These are phyloP conservation scores for Drosophila conformis DNA, from an alignment of 2,888 invertebrate species.

Conservation along the genomic window DNA sequence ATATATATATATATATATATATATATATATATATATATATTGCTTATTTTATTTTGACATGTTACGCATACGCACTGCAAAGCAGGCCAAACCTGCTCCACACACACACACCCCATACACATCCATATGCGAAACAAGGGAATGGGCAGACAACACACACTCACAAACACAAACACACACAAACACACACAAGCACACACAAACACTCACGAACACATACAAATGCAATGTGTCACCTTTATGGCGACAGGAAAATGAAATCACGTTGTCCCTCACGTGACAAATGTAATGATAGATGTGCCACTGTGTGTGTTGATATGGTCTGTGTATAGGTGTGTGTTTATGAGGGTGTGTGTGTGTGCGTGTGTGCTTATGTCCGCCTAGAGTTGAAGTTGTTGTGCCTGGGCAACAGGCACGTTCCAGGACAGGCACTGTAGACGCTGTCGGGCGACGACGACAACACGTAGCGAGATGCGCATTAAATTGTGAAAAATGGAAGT, in stretches of 20 bases:
- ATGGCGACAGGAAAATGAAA: slow-evolving; percentile 80
- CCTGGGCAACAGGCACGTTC: slow-evolving; percentile 58
- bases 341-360: neutral
- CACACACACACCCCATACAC: slow-evolving; percentile 2
- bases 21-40: neutral
- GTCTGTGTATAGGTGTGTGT: slow-evolving; percentile 11
- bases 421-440: slow-evolving; percentile 42
- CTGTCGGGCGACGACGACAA: slow-evolving; percentile 60
- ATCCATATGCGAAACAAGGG: slow-evolving; percentile 4
- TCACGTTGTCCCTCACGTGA: slow-evolving; percentile 81
- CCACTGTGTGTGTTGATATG: slow-evolving; percentile 18
- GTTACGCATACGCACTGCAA: slow-evolving; percentile 63
- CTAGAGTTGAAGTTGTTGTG: slow-evolving; percentile 23
- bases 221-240: slow-evolving; percentile 80
- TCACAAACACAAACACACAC: neutral
- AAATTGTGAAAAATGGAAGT: slow-evolving; percentile 81
- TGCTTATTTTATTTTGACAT: slow-evolving; percentile 19
- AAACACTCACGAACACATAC: slow-evolving; percentile 4
- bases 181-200: neutral
- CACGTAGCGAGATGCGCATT: slow-evolving; percentile 79
- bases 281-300: slow-evolving; percentile 78
- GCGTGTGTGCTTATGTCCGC: slow-evolving; percentile 35
- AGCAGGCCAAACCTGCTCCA: slow-evolving; percentile 32
- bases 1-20: too few species aligned
- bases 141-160: slow-evolving; percentile 33